phyloP scores from a whole-genome alignment of 2,113 vertebrate species.

The Plotosus lineatus region DNA sequence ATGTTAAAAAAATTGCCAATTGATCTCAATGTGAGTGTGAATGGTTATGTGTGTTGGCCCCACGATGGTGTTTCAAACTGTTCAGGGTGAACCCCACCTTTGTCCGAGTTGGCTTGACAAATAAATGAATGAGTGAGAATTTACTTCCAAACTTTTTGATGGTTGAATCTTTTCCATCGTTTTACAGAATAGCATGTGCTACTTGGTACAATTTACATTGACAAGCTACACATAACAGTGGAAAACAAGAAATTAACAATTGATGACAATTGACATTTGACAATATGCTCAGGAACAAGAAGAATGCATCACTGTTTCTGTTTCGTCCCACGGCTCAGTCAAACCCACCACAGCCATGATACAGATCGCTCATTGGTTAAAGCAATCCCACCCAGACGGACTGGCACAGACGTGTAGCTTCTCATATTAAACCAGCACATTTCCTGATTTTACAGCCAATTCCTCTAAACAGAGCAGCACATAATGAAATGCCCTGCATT shows the following conservation, averaged over 20 bases:
- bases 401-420: conserved; percentile 10
- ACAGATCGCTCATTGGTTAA: conserved; percentile 49
- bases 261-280: not conserved
- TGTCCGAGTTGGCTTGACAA: too few relatives aligned
- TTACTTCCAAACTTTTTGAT: not conserved
- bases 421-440: conserved; percentile 47
- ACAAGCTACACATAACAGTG: not conserved
- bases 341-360: conserved; percentile 25
- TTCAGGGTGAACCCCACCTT: too few relatives aligned
- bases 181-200: not conserved
- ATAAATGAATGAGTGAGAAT: too few relatives aligned
- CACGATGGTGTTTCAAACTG: too few relatives aligned
- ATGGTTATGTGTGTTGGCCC: too few relatives aligned
- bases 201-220: not conserved
- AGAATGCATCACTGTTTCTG: conserved; percentile 61
- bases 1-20: too few relatives aligned
- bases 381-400: conserved; percentile 31
- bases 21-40: too few relatives aligned
- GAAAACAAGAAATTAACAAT: not conserved
- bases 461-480: conserved; percentile 40
- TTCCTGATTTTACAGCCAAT: conserved; percentile 45
- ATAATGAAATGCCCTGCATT: conserved; percentile 53
- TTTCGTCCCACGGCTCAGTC: not conserved
- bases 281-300: conserved; percentile 67
- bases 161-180: not conserved